phyloP scores from a whole-genome alignment of 2,113 vertebrate genomes.

The Bufo gargarizans region DNA sequence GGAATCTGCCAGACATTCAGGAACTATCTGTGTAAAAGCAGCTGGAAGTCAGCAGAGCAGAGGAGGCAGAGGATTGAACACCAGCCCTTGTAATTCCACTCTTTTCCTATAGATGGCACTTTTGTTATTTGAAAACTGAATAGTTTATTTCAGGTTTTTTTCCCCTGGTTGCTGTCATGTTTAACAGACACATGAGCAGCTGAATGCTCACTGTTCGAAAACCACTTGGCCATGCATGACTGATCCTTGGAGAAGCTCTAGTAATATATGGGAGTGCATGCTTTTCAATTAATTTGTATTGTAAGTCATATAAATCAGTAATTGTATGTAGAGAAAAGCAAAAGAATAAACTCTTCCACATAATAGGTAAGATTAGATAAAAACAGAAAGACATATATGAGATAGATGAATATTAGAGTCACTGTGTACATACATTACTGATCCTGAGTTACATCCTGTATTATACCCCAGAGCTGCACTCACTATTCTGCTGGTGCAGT shows the following conservation, averaged over 20 bases:
- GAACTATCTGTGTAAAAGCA: neutral
- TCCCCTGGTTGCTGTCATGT: neutral
- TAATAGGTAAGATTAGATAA: no score
- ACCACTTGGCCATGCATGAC: conserved; percentile 52
- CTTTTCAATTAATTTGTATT: conserved; percentile 60
- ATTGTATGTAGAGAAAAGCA: conserved; percentile 46
- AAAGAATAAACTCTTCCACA: conserved; percentile 32
- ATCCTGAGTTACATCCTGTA: no score
- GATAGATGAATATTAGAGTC: no score
- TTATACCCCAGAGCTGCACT: no score
- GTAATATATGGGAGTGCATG: conserved; percentile 55
- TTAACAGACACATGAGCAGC: conserved; percentile 9
- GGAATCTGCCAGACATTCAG: neutral
- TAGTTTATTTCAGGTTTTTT: neutral
- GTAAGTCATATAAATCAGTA: conserved; percentile 49
- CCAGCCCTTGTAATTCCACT: neutral
- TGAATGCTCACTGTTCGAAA: conserved; percentile 36
- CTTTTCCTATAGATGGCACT: conserved; percentile 69
- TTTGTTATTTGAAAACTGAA: conserved; percentile 51
- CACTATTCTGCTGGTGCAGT: no score
- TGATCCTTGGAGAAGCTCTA: conserved; percentile 45
- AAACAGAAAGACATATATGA: no score
- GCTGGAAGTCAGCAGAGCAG: neutral
- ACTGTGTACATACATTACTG: no score
- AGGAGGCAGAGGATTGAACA: neutral